Evolutionary conservation across 2,888 invertebrate genomes (phyloP), one percentile per base, ranked within the genome.

Genomic region (Hirtodrosophila histrioides): DNA sequence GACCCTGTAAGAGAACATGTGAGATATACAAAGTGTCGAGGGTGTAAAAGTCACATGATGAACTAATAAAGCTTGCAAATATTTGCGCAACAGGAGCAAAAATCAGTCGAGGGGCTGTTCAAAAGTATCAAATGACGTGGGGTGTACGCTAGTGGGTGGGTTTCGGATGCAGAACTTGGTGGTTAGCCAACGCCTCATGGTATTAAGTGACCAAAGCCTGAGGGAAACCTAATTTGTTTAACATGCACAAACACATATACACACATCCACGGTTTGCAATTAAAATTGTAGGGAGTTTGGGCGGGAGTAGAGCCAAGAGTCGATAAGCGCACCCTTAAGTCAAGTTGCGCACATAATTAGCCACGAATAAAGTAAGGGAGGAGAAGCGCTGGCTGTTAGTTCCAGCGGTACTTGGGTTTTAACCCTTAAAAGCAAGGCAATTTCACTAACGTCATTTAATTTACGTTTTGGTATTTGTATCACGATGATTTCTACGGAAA

Each of bases 141-240:
- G 37, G 27, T 41, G 37, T 4, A 5, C 8, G 27, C 12, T 33
- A 7, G 40, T 17, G 41, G 7, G 40, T 17, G 41, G 48, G 40
- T 12, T 44, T 55, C 35, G 69, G 70, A 60, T 78, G 72, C 72
- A 58, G 31, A 56, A 39, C 57, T 67, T 62, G 73, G 64, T 74
- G 86, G 86, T 78, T 76, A 75, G 72, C 72, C 85, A 69, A 50
- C 57, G 69, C 61, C 61, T 45, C 44, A 37, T 46, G 35, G 65
- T 74, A 62, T 63, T 64, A 51, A 67, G 56, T 77, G 68, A 73
- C 69, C 73, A 63, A 68, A 62, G 62, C 69, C 63, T 43, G 49
- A 60, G 70, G 79, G 72, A 80, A 78, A 69, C 66, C 72, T 76
- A 84, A 84, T 86, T 84, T 80, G 86, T 76, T 83, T 65, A 74